These are phyloP conservation scores for Teleogryllus oceanicus DNA, from an alignment of 2,888 invertebrate species.

Conservation along the genomic window DNA sequence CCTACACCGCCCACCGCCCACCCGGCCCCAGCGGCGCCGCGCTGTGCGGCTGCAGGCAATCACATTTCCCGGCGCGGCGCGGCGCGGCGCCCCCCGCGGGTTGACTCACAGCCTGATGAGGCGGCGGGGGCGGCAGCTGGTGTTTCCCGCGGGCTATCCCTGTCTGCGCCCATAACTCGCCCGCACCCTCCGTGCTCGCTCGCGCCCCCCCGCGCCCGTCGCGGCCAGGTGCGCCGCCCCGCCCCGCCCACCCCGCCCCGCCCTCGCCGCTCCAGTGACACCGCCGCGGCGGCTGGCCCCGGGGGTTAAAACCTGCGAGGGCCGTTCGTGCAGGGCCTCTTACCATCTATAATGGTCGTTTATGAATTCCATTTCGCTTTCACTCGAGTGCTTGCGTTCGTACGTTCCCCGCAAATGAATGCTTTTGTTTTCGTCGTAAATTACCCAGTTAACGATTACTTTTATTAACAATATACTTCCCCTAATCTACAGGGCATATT, in stretches of 20 bases:
- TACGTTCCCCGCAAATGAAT: no score
- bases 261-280: background rate
- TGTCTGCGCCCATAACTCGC: slow-evolving; percentile 18
- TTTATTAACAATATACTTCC: no score
- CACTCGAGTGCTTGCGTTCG: no score
- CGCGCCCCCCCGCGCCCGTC: background rate
- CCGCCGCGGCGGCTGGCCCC: no score
- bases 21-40: background rate
- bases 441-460: no score
- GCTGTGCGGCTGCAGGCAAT: background rate
- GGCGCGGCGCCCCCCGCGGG: background rate
- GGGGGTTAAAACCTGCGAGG: no score
- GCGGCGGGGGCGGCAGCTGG: slow-evolving; percentile 18
- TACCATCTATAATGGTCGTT: no score
- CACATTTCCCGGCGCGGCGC: background rate
- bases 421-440: no score
- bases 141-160: background rate
- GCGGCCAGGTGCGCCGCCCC: slow-evolving; percentile 18
- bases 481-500: no score
- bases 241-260: background rate
- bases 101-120: slow-evolving; percentile 6
- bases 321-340: no score
- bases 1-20: background rate
- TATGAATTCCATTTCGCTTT: no score
- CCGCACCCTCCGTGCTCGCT: background rate